Percentiles rank a stretch among this genome's conserved stretches.
Conservation (phyloP, 2,888 invertebrate species). For the Meteorus colon region DNA sequence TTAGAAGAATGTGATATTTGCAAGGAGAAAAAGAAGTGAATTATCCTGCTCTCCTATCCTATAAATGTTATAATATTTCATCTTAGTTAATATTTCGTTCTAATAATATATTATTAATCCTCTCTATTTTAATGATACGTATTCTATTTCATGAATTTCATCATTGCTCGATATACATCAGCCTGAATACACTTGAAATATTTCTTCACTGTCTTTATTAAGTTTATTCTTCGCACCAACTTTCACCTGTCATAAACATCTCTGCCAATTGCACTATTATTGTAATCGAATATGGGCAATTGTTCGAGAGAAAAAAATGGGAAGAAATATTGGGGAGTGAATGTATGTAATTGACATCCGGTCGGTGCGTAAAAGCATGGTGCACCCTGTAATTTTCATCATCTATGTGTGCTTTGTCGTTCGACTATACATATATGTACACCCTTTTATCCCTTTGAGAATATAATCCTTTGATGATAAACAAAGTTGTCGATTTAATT, state of each 20-base stretch:
- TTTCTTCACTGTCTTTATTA: too few species aligned
- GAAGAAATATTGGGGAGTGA: conserved; percentile 49
- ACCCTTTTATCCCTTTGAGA: neutral
- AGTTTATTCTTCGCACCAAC: too few species aligned
- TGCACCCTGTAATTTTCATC: conserved; percentile 61
- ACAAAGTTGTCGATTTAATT: neutral
- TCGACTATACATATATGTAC: neutral
- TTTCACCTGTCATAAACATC: too few species aligned
- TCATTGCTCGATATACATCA: too few species aligned
- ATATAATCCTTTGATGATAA: neutral
- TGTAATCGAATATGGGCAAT: neutral
- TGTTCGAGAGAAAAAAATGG: neutral
- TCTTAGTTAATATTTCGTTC: too few species aligned
- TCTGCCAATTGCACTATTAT: neutral
- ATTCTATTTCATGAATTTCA: too few species aligned
- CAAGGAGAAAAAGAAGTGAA: neutral
- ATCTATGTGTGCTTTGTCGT: conserved; percentile 56
- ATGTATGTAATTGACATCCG: conserved; percentile 63
- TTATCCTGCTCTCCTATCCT: too few species aligned
- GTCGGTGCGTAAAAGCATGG: conserved; percentile 57
- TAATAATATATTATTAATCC: too few species aligned
- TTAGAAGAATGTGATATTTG: conserved; percentile 53
- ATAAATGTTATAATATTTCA: too few species aligned
- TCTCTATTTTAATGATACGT: too few species aligned
- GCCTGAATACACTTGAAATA: too few species aligned